phyloP scores from a whole-genome alignment of 1,140 invertebrate species.

The Bradysia coprophila region DNA sequence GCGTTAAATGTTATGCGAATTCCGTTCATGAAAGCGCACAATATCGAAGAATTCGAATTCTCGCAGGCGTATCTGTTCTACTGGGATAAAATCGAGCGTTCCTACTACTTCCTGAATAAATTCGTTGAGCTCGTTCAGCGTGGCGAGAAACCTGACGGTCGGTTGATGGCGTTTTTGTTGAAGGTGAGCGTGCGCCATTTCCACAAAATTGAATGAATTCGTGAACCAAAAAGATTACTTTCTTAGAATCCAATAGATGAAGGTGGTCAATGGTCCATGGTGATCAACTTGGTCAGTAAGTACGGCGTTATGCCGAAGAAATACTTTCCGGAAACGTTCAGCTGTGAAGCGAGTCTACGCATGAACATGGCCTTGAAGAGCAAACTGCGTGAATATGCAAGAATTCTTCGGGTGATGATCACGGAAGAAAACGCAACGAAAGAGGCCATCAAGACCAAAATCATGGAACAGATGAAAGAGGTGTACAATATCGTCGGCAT shows the following conservation, averaged over 20 bases:
- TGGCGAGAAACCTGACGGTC: conserved; percentile 55
- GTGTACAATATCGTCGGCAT: conserved; percentile 72
- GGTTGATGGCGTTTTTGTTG: conserved; percentile 59
- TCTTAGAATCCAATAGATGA: conserved; percentile 64
- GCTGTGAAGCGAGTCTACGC: conserved; percentile 46
- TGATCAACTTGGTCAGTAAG: conserved; percentile 68
- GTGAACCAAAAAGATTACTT: not conserved
- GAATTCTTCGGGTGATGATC: conserved; percentile 43
- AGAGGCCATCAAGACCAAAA: conserved; percentile 33
- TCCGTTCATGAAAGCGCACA: conserved; percentile 66
- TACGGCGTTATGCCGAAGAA: conserved; percentile 77
- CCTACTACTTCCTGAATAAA: conserved; percentile 69
- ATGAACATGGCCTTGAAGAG: conserved; percentile 63
- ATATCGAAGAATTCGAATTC: conserved; percentile 81
- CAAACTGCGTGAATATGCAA: conserved; percentile 72
- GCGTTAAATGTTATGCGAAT: conserved; percentile 66
- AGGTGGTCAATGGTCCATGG: conserved; percentile 87
- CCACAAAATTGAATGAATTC: not conserved
- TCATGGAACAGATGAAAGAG: conserved; percentile 42
- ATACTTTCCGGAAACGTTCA: conserved; percentile 67
- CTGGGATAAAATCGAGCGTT: conserved; percentile 82
- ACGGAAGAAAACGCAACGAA: conserved; percentile 20
- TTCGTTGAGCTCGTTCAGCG: conserved; percentile 54
- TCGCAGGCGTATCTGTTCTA: conserved; percentile 77
- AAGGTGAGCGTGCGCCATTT: conserved; percentile 24